Conservation (phyloP, 2,797 vertebrate species). For the Luscinia luscinia region DNA sequence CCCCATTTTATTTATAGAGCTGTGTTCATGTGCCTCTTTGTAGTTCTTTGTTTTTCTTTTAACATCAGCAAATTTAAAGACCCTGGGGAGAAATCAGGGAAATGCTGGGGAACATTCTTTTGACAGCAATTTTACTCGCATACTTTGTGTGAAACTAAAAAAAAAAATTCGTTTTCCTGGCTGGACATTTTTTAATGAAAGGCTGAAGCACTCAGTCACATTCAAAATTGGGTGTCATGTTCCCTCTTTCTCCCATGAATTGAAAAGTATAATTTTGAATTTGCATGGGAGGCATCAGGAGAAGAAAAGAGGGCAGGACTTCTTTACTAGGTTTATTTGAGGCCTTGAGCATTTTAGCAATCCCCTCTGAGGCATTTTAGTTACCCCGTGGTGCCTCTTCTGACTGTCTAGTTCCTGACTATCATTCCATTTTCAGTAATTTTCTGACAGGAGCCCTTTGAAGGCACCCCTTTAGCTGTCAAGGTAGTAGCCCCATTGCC, state of each 20-base stretch:
- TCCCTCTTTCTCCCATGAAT: not conserved
- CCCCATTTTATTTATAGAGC: not conserved
- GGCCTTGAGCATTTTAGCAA: not conserved
- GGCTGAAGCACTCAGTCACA: not conserved
- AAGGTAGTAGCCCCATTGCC: not conserved
- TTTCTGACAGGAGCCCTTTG: not conserved
- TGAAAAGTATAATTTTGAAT: not conserved
- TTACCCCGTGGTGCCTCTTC: not conserved
- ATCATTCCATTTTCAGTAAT: fast-evolving
- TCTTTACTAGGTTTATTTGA: not conserved
- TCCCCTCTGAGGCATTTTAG: not conserved
- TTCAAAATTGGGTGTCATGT: not conserved
- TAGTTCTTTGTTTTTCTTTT: not conserved
- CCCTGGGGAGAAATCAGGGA: not conserved
- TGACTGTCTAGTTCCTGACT: not conserved
- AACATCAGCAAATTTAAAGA: not conserved
- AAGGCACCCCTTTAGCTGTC: not conserved
- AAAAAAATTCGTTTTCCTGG: not conserved
- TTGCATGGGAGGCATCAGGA: not conserved
- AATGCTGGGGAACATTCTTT: not conserved
- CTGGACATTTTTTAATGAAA: not conserved
- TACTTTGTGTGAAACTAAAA: not conserved
- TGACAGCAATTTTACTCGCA: not conserved
- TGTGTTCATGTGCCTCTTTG: not conserved
- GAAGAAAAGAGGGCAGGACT: not conserved